These are phyloP conservation scores for Sweltsa coloradensis DNA, from an alignment of 1,140 invertebrate species.

Conservation along the genomic window DNA sequence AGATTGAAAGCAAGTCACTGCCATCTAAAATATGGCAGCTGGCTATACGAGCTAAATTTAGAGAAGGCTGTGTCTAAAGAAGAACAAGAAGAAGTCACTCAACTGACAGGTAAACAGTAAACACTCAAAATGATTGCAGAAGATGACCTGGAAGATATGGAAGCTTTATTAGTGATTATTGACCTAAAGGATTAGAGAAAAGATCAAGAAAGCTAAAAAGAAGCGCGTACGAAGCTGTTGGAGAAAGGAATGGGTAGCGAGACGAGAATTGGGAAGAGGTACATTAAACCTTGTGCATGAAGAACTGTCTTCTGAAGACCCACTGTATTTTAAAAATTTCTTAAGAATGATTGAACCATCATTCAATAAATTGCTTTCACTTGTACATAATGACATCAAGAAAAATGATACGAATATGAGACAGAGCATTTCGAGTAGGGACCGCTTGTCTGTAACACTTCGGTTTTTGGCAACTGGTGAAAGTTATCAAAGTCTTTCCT, in stretches of 20 bases:
- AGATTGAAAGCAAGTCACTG: no score
- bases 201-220: no score
- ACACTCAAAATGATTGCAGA: no score
- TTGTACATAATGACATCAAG: not conserved
- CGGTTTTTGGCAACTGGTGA: not conserved
- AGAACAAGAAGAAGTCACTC: no score
- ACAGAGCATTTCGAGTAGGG: not conserved
- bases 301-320: constrained; percentile 1
- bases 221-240: not conserved
- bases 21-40: no score
- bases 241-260: constrained; percentile 1
- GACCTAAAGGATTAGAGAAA: no score
- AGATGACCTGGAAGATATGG: no score
- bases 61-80: no score
- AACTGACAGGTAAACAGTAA: no score
- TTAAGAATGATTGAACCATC: not conserved
- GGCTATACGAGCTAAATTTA: no score
- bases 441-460: not conserved
- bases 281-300: not conserved
- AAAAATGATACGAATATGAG: constrained; percentile 1
- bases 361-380: not conserved
- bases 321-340: not conserved
- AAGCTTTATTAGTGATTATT: no score
- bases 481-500: not conserved
- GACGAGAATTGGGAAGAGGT: no score